These are phyloP conservation scores for Phyllostomus discolor DNA, from an alignment of 2,113 vertebrate species.

Conservation along the genomic window DNA sequence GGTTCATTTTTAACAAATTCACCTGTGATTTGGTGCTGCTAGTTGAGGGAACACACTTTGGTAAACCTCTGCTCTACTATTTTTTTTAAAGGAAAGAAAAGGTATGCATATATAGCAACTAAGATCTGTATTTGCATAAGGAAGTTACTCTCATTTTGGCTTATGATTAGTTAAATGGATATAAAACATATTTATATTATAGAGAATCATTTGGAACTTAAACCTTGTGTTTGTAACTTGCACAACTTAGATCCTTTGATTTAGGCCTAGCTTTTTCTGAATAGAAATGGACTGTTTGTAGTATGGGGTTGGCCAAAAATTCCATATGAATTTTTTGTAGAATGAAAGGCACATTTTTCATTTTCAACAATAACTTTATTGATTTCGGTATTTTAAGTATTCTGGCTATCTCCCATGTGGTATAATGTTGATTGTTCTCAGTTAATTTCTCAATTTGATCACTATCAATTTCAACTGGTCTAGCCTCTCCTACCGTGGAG, in stretches of 20 bases:
- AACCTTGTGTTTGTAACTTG: not conserved
- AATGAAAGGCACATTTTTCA: no score
- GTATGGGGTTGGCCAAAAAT: no score
- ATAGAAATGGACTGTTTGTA: not conserved
- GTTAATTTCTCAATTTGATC: no score
- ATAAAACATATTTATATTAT: not conserved
- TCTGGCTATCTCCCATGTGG: no score
- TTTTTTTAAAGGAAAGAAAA: not conserved
- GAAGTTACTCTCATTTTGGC: not conserved
- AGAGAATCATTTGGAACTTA: not conserved
- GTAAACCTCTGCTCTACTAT: not conserved
- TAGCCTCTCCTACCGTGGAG: no score
- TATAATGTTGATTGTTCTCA: no score
- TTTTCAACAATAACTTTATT: no score
- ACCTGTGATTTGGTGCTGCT: not conserved
- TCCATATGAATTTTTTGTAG: no score
- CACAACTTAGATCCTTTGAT: not conserved
- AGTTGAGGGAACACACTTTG: not conserved
- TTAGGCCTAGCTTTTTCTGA: not conserved
- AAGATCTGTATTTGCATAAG: not conserved
- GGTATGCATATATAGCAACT: not conserved
- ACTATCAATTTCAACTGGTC: no score
- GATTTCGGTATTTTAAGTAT: no score
- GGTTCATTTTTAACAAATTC: slow-evolving; percentile 25
- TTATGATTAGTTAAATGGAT: not conserved